Percentiles rank a stretch among this genome's conserved stretches.
These are phyloP conservation scores for Tenthredo notha DNA, from an alignment of 2,888 invertebrate species.

Conservation along the genomic window DNA sequence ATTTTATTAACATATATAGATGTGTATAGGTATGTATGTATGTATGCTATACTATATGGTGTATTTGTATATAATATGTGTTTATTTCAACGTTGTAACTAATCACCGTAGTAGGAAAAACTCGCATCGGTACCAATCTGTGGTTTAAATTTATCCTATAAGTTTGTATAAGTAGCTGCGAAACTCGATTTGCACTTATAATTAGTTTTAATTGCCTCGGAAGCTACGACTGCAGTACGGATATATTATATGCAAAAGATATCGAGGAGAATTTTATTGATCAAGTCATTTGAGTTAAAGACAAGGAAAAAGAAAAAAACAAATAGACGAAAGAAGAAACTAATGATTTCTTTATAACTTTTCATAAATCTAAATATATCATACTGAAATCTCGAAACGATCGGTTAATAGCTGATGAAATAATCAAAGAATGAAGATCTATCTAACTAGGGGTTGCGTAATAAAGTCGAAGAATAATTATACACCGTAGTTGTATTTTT, in stretches of 20 bases:
- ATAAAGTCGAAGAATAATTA: slow-evolving; percentile 1
- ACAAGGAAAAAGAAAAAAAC: not conserved
- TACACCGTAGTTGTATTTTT: not conserved
- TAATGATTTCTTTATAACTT: not conserved
- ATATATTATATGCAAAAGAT: not conserved
- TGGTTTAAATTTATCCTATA: not conserved
- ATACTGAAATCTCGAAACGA: not conserved
- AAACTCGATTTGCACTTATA: slow-evolving; percentile 31
- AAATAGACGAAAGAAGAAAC: not conserved
- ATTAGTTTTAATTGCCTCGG: slow-evolving; percentile 17
- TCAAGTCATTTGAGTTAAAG: not conserved
- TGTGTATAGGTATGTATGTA: not conserved
- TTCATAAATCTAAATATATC: no score
- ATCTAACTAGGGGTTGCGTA: not conserved
- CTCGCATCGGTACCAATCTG: not conserved
- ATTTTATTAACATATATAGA: not conserved
- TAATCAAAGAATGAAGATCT: not conserved
- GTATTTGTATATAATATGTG: not conserved
- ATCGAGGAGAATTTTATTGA: not conserved
- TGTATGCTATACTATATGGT: not conserved
- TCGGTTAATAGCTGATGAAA: not conserved
- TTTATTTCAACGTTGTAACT: not conserved
- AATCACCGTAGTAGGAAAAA: not conserved
- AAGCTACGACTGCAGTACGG: not conserved
- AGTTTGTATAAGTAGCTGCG: not conserved